Conservation (phyloP, 2,797 vertebrate genomes). For the Coregonus ussuriensis region DNA sequence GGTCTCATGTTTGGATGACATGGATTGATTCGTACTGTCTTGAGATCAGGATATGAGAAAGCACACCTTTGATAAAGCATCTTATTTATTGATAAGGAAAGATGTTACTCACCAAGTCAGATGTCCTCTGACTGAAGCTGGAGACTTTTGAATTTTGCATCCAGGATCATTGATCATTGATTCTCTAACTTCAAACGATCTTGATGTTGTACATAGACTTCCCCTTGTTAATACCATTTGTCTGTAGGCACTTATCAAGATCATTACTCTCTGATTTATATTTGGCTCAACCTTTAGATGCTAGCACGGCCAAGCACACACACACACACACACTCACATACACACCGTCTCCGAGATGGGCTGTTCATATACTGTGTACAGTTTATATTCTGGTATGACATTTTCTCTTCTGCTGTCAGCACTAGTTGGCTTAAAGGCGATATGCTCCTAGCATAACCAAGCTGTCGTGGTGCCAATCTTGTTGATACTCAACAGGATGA, state of each 20-base stretch:
- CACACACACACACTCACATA: not conserved
- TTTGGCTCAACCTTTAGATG: not conserved
- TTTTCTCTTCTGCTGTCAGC: not conserved
- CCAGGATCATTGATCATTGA: constrained; percentile 46
- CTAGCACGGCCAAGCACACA: not conserved
- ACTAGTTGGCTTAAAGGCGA: not conserved
- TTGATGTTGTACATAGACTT: not conserved
- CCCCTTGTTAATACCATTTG: not conserved
- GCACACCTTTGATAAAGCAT: not conserved
- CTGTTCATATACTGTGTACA: not conserved
- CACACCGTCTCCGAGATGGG: not conserved
- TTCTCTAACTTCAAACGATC: constrained; percentile 19
- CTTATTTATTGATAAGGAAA: constrained; percentile 6
- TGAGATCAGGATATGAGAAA: constrained; percentile 23
- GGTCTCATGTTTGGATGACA: constrained; percentile 38
- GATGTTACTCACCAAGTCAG: constrained; percentile 16
- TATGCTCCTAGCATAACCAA: not conserved
- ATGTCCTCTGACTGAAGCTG: constrained; percentile 1
- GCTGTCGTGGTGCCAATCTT: not conserved
- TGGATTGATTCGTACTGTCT: constrained; percentile 11
- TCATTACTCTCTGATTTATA: constrained; percentile 1
- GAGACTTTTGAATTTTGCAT: constrained; percentile 34
- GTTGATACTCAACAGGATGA: not conserved
- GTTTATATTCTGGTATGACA: not conserved
- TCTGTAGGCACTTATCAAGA: not conserved